Base-by-base conservation (phyloP, 2,797 vertebrate species). In the Leptodactylus fallax region DNA sequence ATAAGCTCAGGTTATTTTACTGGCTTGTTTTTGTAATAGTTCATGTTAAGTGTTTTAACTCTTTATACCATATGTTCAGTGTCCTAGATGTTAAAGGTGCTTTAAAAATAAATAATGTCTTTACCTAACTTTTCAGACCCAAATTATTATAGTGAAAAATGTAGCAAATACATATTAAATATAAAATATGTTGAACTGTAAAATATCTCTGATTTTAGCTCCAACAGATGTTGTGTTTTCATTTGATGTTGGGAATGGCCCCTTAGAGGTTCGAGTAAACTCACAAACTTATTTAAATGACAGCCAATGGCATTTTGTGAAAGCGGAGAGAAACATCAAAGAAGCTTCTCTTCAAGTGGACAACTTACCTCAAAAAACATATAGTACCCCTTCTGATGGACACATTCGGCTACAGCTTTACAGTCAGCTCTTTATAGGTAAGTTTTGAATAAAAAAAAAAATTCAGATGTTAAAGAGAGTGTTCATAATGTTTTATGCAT, bases 361-460 rank as follows among this genome's bases (percentile, higher is more conserved):
- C 80, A 94, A 95, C 7, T 94, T 97, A 27, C 95, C 95, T 0
- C 93, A 92, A 0, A 94, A 91, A 61, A 94, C 91, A 0, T 94
- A 92, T 25, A 89, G 93, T 79, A 97, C 98, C 27, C 96, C 97
- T 0, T 88, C 94, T 0, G 97, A 98, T 0, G 98, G 98, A 0
- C 98, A 97, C 79, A 95, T 96, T 67, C 97, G 96, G 80, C 91
- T 99, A 74, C 98, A 98, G 91, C 97, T 99, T 87, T 98, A 98
- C 93, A 99, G 98, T 91, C 98, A 98, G 88, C 95, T 99, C 81
- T 99, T 98, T 85, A 97, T 99, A 92, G 98, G 98, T 99, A 94
- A 92, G 97, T 77, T 1, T 7, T 71, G 21, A 63, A 27, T 63
- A 27, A 56, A 63, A 9, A n/a, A n/a, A n/a, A n/a, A n/a, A 65